Base-by-base conservation (phyloP, 2,888 invertebrate genomes). In the Drosophila hamatofila region DNA sequence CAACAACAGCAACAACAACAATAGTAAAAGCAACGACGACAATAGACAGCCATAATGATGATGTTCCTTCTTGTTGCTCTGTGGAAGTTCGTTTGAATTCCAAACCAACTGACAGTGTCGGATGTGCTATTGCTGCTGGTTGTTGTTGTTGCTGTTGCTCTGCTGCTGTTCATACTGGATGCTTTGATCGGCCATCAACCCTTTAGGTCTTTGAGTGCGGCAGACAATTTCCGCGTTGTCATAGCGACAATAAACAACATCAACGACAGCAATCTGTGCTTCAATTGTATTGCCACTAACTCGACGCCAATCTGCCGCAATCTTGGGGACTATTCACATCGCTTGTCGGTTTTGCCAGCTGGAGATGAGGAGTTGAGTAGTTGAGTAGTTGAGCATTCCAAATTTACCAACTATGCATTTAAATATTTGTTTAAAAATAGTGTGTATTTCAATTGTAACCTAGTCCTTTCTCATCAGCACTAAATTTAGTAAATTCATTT, bases 211-310 rank as follows among this genome's bases (percentile, higher is more conserved):
- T 63, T 39, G 62, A 79, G 65, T 70, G 75, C 65, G 62, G 57
- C 78, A 81, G 78, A 84, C 81, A 82, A 83, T 89, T 86, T 88
- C 84, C 86, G 82, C 78, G 88, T 82, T 89, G 87, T 81, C 80
- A 83, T 65, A 66, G 89, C 84, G 66, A 78, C 67, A 80, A 87
- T 72, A 71, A 76, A 70, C 75, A 71, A 68, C 75, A 73, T 63
- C 60, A 67, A 37, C 64, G 63, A 51, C 61, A 58, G 41, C 59
- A 76, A 57, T 48, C 23, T 46, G 46, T 75, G 74, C 67, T 65
- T 75, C 80, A 88, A 83, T 85, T 82, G 75, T 80, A 72, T 81
- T 71, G 85, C 78, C 72, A 67, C 71, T 64, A 82, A 78, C 80
- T 80, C 66, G 65, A 46, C 78, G 68, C 76, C 81, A 88, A 84